These are phyloP conservation scores for Gasterosteus nipponicus DNA, from an alignment of 2,113 vertebrate genomes.

Conservation along the genomic window DNA sequence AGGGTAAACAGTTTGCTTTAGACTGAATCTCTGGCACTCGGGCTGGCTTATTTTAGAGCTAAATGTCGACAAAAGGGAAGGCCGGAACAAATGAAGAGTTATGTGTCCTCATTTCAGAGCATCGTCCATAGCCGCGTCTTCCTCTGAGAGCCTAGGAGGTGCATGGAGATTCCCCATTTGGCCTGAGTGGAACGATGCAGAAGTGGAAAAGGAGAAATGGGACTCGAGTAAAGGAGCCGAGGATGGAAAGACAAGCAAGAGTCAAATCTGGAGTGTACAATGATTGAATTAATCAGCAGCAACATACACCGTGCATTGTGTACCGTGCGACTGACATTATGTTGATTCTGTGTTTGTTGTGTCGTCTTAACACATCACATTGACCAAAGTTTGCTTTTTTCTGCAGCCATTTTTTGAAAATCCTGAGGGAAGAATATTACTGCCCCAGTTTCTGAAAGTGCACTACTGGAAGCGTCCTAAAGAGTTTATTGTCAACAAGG, in stretches of 20 bases:
- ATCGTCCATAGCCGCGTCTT: constrained; percentile 1
- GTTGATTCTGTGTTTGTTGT: not conserved
- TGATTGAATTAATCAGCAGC: not conserved
- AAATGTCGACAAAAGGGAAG: constrained; percentile 20
- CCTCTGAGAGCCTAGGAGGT: constrained; percentile 53
- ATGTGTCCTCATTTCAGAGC: constrained; percentile 64
- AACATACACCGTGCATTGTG: not conserved
- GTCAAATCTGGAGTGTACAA: constrained; percentile 68
- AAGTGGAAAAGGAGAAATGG: constrained; percentile 92
- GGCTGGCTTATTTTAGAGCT: not conserved
- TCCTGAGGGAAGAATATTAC: constrained; percentile 88
- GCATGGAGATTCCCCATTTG: constrained; percentile 82
- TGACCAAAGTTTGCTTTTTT: constrained; percentile 3
- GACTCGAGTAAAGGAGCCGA: constrained; percentile 83
- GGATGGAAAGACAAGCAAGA: constrained; percentile 83
- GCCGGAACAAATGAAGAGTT: not conserved
- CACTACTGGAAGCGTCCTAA: constrained; percentile 90
- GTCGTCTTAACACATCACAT: not conserved
- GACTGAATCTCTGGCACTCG: not conserved
- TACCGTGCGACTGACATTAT: not conserved
- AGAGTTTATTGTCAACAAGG: constrained; percentile 85
- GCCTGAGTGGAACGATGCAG: constrained; percentile 93
- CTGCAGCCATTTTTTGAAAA: constrained; percentile 88
- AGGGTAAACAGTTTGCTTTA: constrained; percentile 15
- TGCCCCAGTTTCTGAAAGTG: constrained; percentile 86